These are phyloP conservation scores for Melanotaenia boesemani DNA, from an alignment of 2,797 vertebrate species.

Conservation along the genomic window DNA sequence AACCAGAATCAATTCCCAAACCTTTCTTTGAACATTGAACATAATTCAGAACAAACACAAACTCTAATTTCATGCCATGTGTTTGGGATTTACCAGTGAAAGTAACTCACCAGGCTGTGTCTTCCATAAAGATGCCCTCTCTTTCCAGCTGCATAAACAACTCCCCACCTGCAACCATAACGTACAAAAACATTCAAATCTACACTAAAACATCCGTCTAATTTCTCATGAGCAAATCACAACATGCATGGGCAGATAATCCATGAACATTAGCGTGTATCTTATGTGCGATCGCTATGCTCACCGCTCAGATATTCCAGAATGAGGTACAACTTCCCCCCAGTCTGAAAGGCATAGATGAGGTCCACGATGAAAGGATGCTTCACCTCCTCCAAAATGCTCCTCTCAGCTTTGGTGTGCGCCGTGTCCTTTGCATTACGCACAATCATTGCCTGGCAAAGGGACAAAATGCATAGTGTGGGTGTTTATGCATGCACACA, in stretches of 20 bases:
- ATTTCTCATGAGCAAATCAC: no score
- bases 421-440: conserved; percentile 98
- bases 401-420: conserved; percentile 98
- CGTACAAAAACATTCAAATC: background rate
- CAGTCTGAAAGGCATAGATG: conserved; percentile 99
- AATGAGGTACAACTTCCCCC: conserved; percentile 99
- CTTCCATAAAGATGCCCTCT: conserved; percentile 99
- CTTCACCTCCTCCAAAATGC: conserved; percentile 98
- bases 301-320: conserved; percentile 99
- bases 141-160: conserved; percentile 99
- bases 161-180: conserved; percentile 89
- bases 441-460: conserved; percentile 96
- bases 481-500: conserved; percentile 11
- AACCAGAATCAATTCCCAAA: background rate
- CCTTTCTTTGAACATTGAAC: background rate
- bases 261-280: background rate
- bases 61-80: background rate
- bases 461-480: conserved; percentile 10
- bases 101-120: conserved; percentile 94
- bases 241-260: background rate
- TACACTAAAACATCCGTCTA: background rate
- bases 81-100: background rate
- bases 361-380: conserved; percentile 99
- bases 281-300: conserved; percentile 55
- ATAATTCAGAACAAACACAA: background rate